Percentiles rank a stretch among this genome's conserved stretches.
phyloP scores from a whole-genome alignment of 2,888 invertebrate species.

The Microctonus aethiopoides region DNA sequence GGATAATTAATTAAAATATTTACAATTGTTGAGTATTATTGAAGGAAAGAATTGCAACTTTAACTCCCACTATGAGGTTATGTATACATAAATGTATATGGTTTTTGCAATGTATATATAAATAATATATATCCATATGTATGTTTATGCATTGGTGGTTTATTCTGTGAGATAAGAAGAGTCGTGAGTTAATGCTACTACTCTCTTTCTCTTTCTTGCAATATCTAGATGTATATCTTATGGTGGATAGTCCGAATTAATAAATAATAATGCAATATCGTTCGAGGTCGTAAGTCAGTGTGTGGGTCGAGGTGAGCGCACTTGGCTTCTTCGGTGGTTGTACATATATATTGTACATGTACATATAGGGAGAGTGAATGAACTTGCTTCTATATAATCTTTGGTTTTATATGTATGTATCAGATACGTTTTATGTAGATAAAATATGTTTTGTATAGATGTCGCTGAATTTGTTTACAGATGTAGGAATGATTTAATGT shows the following conservation, averaged over 20 bases:
- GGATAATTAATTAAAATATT: conserved; percentile 9
- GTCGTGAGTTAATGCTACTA: not conserved
- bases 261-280: conserved; percentile 66
- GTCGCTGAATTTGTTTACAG: not conserved
- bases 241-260: conserved; percentile 62
- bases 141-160: not conserved
- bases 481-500: too few relatives aligned
- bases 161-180: not conserved
- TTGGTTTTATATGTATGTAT: not conserved
- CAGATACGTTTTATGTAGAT: too few relatives aligned
- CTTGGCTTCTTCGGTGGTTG: conserved; percentile 19
- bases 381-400: conserved; percentile 14
- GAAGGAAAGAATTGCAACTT: conserved; percentile 38
- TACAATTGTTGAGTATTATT: conserved; percentile 31
- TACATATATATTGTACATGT: not conserved
- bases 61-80: conserved; percentile 4
- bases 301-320: conserved; percentile 7
- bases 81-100: not conserved
- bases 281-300: conserved; percentile 12
- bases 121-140: not conserved
- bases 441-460: not conserved
- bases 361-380: not conserved
- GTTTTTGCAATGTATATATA: conserved; percentile 12
- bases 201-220: conserved; percentile 39
- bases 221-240: conserved; percentile 61